phyloP scores from a whole-genome alignment of 1,140 invertebrate genomes.

The Micrasema minimum region DNA sequence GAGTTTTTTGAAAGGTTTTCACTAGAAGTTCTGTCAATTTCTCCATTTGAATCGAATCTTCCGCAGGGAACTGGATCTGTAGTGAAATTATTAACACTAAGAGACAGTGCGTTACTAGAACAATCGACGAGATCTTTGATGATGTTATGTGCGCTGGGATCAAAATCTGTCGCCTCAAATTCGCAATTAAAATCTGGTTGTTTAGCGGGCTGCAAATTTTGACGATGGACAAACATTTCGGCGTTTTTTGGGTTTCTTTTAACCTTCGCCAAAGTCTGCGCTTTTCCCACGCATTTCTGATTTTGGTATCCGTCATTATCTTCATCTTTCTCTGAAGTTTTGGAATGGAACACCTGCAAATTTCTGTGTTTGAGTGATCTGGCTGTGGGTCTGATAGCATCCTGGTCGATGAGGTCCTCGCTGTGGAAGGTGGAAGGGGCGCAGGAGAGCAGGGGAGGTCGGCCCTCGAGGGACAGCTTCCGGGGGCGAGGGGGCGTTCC shows the following conservation, averaged over 20 bases:
- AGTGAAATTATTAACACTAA: neutral
- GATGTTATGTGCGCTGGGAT: too few species aligned
- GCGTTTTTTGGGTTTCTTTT: constrained; percentile 21
- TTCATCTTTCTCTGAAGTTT: too few species aligned
- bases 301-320: too few species aligned
- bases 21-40: neutral
- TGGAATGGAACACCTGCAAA: too few species aligned
- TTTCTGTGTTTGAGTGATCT: too few species aligned
- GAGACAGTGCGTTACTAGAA: too few species aligned
- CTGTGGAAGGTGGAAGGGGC: neutral
- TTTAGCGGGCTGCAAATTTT: constrained; percentile 8
- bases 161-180: too few species aligned
- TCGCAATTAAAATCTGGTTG: neutral
- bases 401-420: neutral
- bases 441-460: constrained; percentile 7
- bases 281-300: neutral
- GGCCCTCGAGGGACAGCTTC: constrained; percentile 4
- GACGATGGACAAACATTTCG: constrained; percentile 10
- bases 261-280: constrained; percentile 19
- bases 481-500: constrained; percentile 22
- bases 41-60: constrained; percentile 2
- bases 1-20: constrained; percentile 2
- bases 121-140: too few species aligned
- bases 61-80: neutral
- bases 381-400: too few species aligned